phyloP scores from a whole-genome alignment of 2,113 vertebrate genomes.

The Dolichotis patagonum region DNA sequence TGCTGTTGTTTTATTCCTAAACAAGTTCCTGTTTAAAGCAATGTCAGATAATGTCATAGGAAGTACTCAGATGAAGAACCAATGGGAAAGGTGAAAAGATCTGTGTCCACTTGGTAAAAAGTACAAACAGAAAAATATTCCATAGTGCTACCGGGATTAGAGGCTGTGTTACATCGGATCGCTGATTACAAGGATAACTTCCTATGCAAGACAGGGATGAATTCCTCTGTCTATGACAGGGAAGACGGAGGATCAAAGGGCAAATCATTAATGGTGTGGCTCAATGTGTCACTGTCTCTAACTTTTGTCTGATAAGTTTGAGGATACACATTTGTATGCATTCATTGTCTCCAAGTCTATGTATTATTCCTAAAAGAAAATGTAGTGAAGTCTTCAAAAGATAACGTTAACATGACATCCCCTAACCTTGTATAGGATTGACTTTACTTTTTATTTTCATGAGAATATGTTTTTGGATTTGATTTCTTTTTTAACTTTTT shows the following conservation, averaged over 20 bases:
- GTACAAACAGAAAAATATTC: background rate
- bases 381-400: background rate
- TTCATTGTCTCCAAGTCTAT: background rate
- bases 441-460: background rate
- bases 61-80: background rate
- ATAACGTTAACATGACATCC: background rate
- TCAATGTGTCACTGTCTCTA: background rate
- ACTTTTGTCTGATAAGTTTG: background rate
- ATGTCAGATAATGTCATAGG: background rate
- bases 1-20: background rate
- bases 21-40: slow-evolving; percentile 20
- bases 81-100: background rate
- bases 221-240: background rate
- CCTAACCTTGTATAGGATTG: background rate
- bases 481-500: background rate
- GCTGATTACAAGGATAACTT: background rate
- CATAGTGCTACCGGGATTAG: background rate
- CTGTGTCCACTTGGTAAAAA: background rate
- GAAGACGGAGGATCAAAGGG: background rate
- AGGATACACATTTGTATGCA: background rate
- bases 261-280: background rate
- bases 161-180: background rate
- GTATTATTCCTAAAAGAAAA: background rate
- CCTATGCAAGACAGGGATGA: background rate
- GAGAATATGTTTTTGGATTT: background rate